Evolutionary conservation across 2,888 invertebrate species (phyloP), one percentile per base, ranked within the genome.

Genomic region (Embidobia sp.): DNA sequence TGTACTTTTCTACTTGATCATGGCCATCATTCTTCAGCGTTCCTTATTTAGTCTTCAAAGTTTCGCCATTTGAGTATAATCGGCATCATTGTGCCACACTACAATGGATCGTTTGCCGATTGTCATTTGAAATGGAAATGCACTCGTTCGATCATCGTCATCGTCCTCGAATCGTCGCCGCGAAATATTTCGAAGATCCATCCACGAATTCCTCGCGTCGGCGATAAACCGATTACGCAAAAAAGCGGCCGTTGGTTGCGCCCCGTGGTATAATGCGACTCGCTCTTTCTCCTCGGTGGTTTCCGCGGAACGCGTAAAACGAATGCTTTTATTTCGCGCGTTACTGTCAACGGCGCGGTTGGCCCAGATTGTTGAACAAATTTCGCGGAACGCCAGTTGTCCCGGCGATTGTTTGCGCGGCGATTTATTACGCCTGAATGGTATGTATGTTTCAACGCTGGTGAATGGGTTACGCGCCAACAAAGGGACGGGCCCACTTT

Each of bases 401-500:
- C 31, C 37, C 35, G 27, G n/a, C 37, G 48, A 61, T 61, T 63
- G 37, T 63, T 63, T 63, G 19, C 13, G 48, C 8, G 31, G 19
- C 26, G 48, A 61, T 61, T 61, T 61, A 61, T 61, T 37, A 37
- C 42, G 2, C 7, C 16, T 16, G 35, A 35, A 61, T 61, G 46
- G 46, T 26, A 42, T 64, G 49, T 51, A 51, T 64, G 31, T 64
- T 64, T 51, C 51, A 49, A 31, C 51, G 40, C 19, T 3, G 22
- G 15, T 49, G 48, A 63, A 63, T 63, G 63, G 49, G 31, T 29
- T 27, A 1, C 27, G 35, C 15, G 26, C 13, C 35, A 66, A 53
- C 66, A 66, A 53, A 66, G 66, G 66, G 66, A 44, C 44, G 53
- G 31, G 53, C 42, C 53, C 66, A 35, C 44, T 66, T 53, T 66